A percentile compares a stretch with the other conserved stretches of the same genome.
Evolutionary conservation across 2,797 vertebrate genomes (phyloP).

Genomic region (Falco novaeseelandiae): DNA sequence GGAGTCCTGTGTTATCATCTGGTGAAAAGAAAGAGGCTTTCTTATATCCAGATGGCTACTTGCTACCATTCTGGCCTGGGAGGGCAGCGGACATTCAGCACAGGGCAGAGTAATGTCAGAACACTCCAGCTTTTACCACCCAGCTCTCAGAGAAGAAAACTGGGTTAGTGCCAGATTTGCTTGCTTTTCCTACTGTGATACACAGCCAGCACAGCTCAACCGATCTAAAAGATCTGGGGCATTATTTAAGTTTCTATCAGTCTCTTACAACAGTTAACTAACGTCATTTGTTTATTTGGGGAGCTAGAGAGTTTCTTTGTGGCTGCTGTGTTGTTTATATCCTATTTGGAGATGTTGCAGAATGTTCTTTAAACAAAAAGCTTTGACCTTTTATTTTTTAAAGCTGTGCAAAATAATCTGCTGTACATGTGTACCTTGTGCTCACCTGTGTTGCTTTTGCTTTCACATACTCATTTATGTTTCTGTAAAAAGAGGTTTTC

Average conservation of each 20-base stretch:
- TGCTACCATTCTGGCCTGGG: fast-evolving
- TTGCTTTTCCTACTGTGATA: not conserved
- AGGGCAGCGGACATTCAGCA: fast-evolving
- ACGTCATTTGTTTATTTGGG: conserved; percentile 10
- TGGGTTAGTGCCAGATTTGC: not conserved
- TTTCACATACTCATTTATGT: fast-evolving
- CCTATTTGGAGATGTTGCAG: not conserved
- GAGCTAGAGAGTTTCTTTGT: not conserved
- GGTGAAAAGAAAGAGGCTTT: not conserved
- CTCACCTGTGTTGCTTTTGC: not conserved
- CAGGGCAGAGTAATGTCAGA: not conserved
- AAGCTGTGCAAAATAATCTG: not conserved
- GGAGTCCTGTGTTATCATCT: not conserved
- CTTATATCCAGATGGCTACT: not conserved
- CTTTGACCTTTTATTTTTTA: not conserved
- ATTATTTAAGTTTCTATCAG: not conserved
- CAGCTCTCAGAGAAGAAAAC: not conserved
- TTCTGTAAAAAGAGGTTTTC: not conserved
- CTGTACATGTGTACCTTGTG: fast-evolving
- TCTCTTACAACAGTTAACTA: not conserved
- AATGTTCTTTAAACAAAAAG: not conserved
- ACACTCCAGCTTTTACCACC: not conserved
- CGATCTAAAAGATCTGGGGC: not conserved
- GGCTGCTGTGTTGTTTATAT: not conserved
- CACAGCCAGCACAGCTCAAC: not conserved